These are phyloP conservation scores for Microcebus griseorufus DNA, from an alignment of 2,113 vertebrate species.

Conservation along the genomic window DNA sequence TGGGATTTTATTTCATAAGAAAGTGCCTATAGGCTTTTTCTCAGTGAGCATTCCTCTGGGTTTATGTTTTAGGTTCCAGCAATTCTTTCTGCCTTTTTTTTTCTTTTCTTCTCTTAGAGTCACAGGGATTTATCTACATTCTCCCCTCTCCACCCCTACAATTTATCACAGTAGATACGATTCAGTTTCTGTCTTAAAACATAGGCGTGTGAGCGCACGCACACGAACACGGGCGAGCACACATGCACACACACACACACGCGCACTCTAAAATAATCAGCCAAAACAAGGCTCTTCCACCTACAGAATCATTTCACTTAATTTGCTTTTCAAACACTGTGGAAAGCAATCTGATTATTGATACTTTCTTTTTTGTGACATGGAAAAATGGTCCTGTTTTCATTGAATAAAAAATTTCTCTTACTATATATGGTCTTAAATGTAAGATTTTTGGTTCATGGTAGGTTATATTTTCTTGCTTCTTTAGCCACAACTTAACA, in stretches of 20 bases:
- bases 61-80: background rate
- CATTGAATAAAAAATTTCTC: slow-evolving; percentile 36
- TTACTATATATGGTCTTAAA: slow-evolving; percentile 59
- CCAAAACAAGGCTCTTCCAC: background rate
- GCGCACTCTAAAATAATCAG: background rate
- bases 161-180: background rate
- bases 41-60: background rate
- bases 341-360: background rate
- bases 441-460: slow-evolving; percentile 50
- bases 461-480: slow-evolving; percentile 72
- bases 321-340: background rate
- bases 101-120: background rate
- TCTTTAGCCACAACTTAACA: slow-evolving; percentile 59
- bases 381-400: slow-evolving; percentile 5
- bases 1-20: background rate
- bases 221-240: too few species aligned
- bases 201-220: background rate
- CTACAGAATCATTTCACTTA: background rate
- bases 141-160: background rate
- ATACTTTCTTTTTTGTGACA: background rate
- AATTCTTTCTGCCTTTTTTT: background rate
- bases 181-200: background rate
- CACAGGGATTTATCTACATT: background rate
- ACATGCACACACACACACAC: background rate
- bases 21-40: background rate